Conservation (phyloP, 2,113 vertebrate species). For the Callorhinus ursinus region DNA sequence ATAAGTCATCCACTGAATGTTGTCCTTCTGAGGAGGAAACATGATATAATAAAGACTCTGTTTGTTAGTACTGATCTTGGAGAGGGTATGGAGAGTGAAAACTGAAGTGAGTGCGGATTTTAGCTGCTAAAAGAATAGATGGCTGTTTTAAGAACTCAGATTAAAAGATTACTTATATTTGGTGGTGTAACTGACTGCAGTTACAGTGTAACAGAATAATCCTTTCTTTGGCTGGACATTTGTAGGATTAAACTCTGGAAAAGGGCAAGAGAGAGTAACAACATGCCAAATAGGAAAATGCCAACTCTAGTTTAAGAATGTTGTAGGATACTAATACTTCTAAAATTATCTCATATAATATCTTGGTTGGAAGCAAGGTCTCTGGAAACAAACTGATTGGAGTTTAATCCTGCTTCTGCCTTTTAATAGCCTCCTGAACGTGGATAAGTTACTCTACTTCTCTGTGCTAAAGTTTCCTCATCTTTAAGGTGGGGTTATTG, state of each 20-base stretch:
- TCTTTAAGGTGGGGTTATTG: neutral
- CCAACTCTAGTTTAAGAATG: neutral
- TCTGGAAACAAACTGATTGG: neutral
- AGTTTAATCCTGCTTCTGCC: neutral
- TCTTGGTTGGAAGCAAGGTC: neutral
- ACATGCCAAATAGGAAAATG: neutral
- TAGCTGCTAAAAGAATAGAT: neutral
- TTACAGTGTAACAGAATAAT: neutral
- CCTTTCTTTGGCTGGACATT: neutral
- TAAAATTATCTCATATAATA: neutral
- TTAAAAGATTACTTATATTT: neutral
- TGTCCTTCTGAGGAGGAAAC: neutral
- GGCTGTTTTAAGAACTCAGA: neutral
- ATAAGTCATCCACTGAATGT: neutral
- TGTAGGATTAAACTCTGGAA: conserved; percentile 11
- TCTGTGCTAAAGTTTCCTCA: neutral
- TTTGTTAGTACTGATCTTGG: neutral
- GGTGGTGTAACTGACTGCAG: neutral
- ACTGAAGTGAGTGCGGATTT: neutral
- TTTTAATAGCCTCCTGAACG: neutral
- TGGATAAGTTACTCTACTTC: neutral
- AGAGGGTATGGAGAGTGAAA: neutral
- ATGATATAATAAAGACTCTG: neutral
- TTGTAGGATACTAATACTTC: neutral
- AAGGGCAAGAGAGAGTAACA: neutral